Base-by-base conservation (phyloP, 2,888 invertebrate genomes). In the Hydrotaea cyrtoneurina region DNA sequence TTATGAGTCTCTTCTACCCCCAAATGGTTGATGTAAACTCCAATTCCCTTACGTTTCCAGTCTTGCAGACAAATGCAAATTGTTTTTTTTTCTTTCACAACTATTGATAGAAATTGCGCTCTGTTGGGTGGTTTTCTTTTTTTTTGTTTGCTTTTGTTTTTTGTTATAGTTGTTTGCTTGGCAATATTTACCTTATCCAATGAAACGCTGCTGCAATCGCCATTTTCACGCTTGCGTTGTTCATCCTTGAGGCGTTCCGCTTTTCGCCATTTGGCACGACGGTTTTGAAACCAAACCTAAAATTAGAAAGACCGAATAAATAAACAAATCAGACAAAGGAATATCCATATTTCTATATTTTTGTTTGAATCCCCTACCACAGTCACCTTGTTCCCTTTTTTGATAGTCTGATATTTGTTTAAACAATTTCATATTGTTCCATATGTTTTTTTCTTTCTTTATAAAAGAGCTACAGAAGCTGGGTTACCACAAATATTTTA, bases 281-380 rank as follows among this genome's bases (percentile, higher is more conserved):
- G 94, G 90, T 98, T 98, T 94, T 98, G 97, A 91, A 97, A 97
- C 97, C 97, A 98, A 43, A 97, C 97, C 97, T 97, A 92, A 13
- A 87, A 87, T 43, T 46, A 66, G 15, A 82, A 55, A 66, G 10
- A 73, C n/a, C 26, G 17, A 69, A 11, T 59, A 80, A 36, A 55
- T 36, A 79, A 80, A 72, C 80, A 43, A 74, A 50, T 36, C 55
- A 55, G 21, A 11, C 21, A 21, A 10, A 21, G 11, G 21, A 21
- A 39, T 39, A 39, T 11, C 1, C 3, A 39, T 39, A 8, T 39
- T 8, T 39, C 10, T 4, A 1, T 39, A 13, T 39, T 10, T 4
- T 39, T 39, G 39, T 39, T 36, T 36, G 36, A 36, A 36, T n/a
- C n/a, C 36, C 8, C 36, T 3, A 36, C 36, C 39, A 39, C 4